Evolutionary conservation across 2,797 vertebrate species (phyloP), one percentile per base, ranked within the genome.

Genomic region (Epinephelus malabaricus): DNA sequence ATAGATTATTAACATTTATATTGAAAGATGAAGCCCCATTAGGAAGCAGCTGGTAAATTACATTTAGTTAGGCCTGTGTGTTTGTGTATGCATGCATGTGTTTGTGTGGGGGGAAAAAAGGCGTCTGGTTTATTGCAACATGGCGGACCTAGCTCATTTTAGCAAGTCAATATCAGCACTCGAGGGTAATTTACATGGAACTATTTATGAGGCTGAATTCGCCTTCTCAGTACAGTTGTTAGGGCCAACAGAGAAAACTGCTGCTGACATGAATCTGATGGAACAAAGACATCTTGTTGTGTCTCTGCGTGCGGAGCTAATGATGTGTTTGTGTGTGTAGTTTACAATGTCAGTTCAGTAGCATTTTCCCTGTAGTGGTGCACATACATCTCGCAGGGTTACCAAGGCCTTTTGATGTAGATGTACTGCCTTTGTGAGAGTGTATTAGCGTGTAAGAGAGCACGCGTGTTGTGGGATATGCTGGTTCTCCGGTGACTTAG

Each of bases 1-100:
- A 90, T 78, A 78, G 89, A 92, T 94, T 94, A 94, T 94, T 92
- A 93, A 90, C 92, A 93, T 94, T 94, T 91, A 92, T 92, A 94
- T 93, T 92, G 91, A 92, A 94, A 94, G 88, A 94, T 94, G 91
- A 91, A 93, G 78, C 91, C 84, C 86, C 86, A 92, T 94, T 92
- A 93, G 84, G 82, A 89, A 82, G 89, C 91, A 92, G 85, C 89
- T 91, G 90, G 87, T 82, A 88, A 92, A 93, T 94, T 92, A 83
- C 78, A 84, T 93, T 92, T 82, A 80, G 78, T 77, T 81, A 64
- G 59, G 76, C 49, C 11, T 60, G 76, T 40, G 64, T 69, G 49
- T 80, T 76, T 65, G 70, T 66, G 51, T 70, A 56, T 27, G 61
- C 59, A 55, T 69, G 7, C 73, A 23, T 68, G 56, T 73, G 60